phyloP scores from a whole-genome alignment of 2,113 vertebrate genomes.

The Pipa parva region DNA sequence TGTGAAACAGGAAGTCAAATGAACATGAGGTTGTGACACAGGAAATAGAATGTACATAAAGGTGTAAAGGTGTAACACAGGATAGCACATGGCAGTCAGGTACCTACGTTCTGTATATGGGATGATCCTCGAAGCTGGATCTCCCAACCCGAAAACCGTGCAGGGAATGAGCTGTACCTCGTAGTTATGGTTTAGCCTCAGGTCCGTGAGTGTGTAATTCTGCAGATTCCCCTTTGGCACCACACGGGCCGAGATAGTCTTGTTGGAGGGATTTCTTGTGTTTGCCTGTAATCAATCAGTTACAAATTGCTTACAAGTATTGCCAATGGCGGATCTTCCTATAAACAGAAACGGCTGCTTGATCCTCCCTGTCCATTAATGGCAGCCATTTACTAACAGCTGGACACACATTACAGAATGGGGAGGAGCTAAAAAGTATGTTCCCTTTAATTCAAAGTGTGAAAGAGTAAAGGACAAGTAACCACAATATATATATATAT shows the following conservation, averaged over 20 bases:
- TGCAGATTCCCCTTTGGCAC: slow-evolving; percentile 83
- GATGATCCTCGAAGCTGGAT: slow-evolving; percentile 77
- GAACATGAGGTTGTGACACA: background rate
- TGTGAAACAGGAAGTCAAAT: background rate
- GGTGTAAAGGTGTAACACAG: background rate
- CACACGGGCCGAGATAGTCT: slow-evolving; percentile 75
- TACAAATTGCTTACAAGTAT: too few relatives aligned
- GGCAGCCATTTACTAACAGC: too few relatives aligned
- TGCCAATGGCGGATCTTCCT: too few relatives aligned
- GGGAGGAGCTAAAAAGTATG: too few relatives aligned
- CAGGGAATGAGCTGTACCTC: slow-evolving; percentile 86
- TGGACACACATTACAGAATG: too few relatives aligned
- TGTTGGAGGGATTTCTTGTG: slow-evolving; percentile 67
- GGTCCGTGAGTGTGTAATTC: slow-evolving; percentile 74
- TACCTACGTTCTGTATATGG: slow-evolving; percentile 93
- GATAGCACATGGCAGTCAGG: slow-evolving; percentile 13
- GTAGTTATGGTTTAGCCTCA: slow-evolving; percentile 85
- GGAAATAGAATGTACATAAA: background rate
- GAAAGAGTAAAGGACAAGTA: too few relatives aligned
- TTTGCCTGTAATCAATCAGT: slow-evolving; percentile 65
- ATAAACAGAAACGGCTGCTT: too few relatives aligned
- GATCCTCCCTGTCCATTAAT: too few relatives aligned
- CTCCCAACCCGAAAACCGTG: slow-evolving; percentile 82
- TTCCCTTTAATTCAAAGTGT: too few relatives aligned
- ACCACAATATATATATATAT: too few relatives aligned